Conservation (phyloP, 2,888 invertebrate species). For the Oligia strigilis region DNA sequence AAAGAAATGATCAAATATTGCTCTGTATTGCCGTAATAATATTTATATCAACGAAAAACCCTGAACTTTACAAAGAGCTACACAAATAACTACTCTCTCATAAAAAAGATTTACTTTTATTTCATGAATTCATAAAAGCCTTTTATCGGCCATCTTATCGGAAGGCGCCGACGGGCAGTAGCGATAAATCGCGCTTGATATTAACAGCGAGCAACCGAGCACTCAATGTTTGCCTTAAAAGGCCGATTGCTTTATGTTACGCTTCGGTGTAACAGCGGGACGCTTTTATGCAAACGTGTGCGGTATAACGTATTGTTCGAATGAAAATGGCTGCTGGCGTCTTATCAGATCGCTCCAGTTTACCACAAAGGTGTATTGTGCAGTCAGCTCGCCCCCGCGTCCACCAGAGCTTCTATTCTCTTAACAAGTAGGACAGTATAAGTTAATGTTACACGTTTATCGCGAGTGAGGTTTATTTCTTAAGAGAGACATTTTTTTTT, state of each 20-base stretch:
- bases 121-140: constrained; percentile 36
- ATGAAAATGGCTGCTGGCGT: constrained; percentile 62
- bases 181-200: constrained; percentile 51
- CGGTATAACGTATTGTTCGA: constrained; percentile 64
- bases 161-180: constrained; percentile 25
- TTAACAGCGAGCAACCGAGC: constrained; percentile 42
- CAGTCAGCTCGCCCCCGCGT: constrained; percentile 47
- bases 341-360: constrained; percentile 72
- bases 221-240: constrained; percentile 51
- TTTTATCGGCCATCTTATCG: constrained; percentile 52
- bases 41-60: constrained; percentile 10
- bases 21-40: background rate
- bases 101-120: constrained; percentile 46
- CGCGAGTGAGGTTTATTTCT: constrained; percentile 22
- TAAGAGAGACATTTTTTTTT: background rate
- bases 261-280: constrained; percentile 61
- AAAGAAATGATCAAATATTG: background rate
- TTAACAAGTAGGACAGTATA: constrained; percentile 49
- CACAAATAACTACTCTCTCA: constrained; percentile 31
- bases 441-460: constrained; percentile 40
- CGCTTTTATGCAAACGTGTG: constrained; percentile 64
- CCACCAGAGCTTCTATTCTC: constrained; percentile 51
- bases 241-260: constrained; percentile 58
- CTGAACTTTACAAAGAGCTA: constrained; percentile 41
- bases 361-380: constrained; percentile 62